Evolutionary conservation across 2,113 vertebrate species (phyloP).

Genomic region (Falcunculus frontatus): DNA sequence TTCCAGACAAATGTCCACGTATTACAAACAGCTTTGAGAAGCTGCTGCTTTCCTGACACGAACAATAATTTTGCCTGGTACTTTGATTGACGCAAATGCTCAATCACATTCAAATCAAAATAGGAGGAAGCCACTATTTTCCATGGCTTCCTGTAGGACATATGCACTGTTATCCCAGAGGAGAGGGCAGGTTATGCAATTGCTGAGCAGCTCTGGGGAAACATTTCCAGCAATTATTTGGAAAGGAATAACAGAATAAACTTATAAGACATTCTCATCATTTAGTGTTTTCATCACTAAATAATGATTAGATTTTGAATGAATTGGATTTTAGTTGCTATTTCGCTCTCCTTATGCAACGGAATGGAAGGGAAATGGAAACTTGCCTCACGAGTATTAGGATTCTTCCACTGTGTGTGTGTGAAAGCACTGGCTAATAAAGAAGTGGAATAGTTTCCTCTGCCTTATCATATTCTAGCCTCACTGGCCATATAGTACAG

Average conservation of each 20-base stretch:
- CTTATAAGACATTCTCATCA: not conserved
- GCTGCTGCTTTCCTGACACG: not conserved
- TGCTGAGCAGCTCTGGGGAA: constrained; percentile 5
- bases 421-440: not conserved
- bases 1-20: not conserved
- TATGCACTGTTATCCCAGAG: constrained; percentile 20
- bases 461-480: not conserved
- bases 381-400: not conserved
- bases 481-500: not conserved
- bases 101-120: constrained; percentile 39
- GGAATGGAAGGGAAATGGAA: not conserved
- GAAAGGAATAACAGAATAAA: not conserved
- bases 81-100: constrained; percentile 41
- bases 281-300: not conserved
- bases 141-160: constrained; percentile 47
- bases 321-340: not conserved
- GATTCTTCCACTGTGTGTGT: not conserved
- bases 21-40: not conserved
- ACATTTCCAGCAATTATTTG: constrained; percentile 48
- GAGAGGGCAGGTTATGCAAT: constrained; percentile 22
- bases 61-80: not conserved
- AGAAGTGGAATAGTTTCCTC: not conserved
- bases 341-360: not conserved
- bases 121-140: constrained; percentile 52
- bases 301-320: not conserved